Evolutionary conservation across 2,797 vertebrate genomes (phyloP).

Genomic region (Pipistrellus pygmaeus): DNA sequence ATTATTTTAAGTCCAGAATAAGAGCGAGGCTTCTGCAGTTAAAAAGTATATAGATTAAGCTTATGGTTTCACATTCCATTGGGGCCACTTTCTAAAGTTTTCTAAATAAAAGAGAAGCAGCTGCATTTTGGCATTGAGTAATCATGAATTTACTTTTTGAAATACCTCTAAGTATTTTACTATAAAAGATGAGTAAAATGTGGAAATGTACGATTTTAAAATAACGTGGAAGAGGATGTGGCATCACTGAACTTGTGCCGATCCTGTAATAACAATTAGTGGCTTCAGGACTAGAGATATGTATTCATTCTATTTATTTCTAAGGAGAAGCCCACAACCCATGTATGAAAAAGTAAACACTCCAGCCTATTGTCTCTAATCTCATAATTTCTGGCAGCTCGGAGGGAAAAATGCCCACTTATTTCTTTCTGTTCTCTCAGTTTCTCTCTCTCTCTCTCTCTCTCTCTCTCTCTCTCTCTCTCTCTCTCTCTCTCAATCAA

Average conservation of each 20-base stretch:
- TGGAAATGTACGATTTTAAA: conserved; percentile 16
- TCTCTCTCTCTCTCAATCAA: not conserved
- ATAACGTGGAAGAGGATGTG: conserved; percentile 51
- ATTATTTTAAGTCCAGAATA: conserved; percentile 38
- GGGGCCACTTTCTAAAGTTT: not conserved
- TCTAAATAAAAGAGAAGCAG: not conserved
- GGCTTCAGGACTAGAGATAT: conserved; percentile 12
- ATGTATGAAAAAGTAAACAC: not conserved
- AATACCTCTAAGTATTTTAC: not conserved
- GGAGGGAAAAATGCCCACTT: not conserved
- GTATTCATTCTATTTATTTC: conserved; percentile 53
- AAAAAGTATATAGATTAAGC: not conserved
- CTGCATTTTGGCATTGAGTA: not conserved
- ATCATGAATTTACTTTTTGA: not conserved
- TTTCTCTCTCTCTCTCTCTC: conserved; percentile 1
- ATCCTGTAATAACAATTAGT: not conserved
- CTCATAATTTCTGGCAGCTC: not conserved
- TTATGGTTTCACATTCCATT: not conserved
- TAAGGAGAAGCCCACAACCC: not conserved
- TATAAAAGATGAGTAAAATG: conserved; percentile 55
- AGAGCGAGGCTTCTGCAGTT: not conserved
- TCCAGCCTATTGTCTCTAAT: not conserved
- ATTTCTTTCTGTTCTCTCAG: not conserved
- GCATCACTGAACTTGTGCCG: not conserved
- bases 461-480: not conserved